These are phyloP conservation scores for Drosophila acutilabella DNA, from an alignment of 2,888 invertebrate species.

Conservation along the genomic window DNA sequence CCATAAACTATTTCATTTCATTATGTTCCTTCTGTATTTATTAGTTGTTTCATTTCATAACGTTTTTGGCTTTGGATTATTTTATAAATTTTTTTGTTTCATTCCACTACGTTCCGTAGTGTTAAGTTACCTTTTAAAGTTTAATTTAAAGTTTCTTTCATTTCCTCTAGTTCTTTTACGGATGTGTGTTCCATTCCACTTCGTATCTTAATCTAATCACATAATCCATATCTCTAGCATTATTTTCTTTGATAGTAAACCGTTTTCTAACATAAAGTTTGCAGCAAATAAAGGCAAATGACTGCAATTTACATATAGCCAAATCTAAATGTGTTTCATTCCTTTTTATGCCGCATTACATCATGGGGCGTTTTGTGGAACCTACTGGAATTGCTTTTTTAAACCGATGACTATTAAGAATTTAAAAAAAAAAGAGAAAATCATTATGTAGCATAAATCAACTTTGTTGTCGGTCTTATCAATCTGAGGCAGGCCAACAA, in stretches of 20 bases:
- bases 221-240: not conserved
- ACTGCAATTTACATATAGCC: not conserved
- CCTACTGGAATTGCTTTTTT: slow-evolving; percentile 27
- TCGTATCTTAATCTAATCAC: not conserved
- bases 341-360: slow-evolving; percentile 11
- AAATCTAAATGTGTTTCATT: slow-evolving; percentile 6
- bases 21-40: not conserved
- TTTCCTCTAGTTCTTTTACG: not conserved
- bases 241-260: not conserved
- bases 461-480: slow-evolving; percentile 46
- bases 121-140: not conserved
- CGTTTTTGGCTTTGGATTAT: not conserved
- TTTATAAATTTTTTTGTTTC: not conserved
- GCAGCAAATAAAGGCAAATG: not conserved
- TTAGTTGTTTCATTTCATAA: not conserved
- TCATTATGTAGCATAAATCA: slow-evolving; percentile 56
- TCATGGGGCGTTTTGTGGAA: slow-evolving; percentile 10
- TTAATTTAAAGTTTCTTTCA: not conserved
- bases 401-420: slow-evolving; percentile 39
- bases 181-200: not conserved
- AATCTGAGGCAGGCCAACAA: slow-evolving; percentile 34
- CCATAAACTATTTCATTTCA: too few relatives aligned
- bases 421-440: slow-evolving; percentile 30
- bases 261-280: slow-evolving; percentile 3
- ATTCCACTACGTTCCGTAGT: not conserved